These are phyloP conservation scores for Polylopha cassiicola DNA, from an alignment of 2,888 invertebrate species.

Conservation along the genomic window DNA sequence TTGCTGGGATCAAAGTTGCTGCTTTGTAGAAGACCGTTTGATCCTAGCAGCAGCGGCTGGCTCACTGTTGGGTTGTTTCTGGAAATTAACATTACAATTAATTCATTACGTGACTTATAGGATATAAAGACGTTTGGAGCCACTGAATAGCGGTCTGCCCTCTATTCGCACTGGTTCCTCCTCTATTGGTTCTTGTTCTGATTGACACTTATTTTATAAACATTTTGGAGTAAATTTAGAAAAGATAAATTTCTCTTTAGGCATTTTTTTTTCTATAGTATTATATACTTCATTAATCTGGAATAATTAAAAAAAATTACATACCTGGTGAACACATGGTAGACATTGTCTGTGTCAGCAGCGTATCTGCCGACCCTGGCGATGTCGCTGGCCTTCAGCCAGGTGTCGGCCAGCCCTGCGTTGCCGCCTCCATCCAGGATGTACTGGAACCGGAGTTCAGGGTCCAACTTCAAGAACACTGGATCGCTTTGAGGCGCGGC, in stretches of 20 bases:
- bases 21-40: constrained; percentile 21
- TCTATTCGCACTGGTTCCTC: too few relatives aligned
- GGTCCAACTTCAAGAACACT: too few relatives aligned
- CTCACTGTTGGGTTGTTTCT: constrained; percentile 33
- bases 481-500: too few relatives aligned
- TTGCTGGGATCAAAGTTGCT: constrained; percentile 29
- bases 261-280: background rate
- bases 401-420: constrained; percentile 34
- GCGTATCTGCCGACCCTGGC: constrained; percentile 28
- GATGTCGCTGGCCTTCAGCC: constrained; percentile 37
- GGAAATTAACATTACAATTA: too few relatives aligned
- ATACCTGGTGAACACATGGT: constrained; percentile 43
- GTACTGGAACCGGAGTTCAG: constrained; percentile 35
- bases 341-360: constrained; percentile 32
- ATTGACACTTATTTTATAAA: too few relatives aligned
- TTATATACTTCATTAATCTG: background rate
- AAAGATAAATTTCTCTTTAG: constrained; percentile 1
- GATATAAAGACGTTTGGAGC: too few relatives aligned
- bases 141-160: too few relatives aligned
- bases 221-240: too few relatives aligned
- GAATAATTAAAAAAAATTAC: background rate
- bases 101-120: too few relatives aligned
- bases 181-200: too few relatives aligned
- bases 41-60: constrained; percentile 32
- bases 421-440: constrained; percentile 29